Percentiles rank a stretch among this genome's conserved stretches.
phyloP scores from a whole-genome alignment of 1,140 invertebrate species.

The Bombus balteatus region DNA sequence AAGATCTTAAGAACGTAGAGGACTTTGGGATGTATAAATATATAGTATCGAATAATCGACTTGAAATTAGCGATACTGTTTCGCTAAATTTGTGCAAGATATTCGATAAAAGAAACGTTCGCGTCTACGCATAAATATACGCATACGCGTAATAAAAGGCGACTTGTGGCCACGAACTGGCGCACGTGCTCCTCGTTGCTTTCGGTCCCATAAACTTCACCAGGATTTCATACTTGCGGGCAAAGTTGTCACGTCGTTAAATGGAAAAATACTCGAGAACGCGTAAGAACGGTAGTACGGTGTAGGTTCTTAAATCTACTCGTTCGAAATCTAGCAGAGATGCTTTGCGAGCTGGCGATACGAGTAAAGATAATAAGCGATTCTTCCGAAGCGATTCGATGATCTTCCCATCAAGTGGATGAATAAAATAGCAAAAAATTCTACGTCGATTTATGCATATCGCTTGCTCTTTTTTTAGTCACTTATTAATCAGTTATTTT shows the following conservation, averaged over 20 bases:
- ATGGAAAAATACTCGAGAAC: neutral
- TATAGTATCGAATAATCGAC: too few relatives aligned
- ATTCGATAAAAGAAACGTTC: neutral
- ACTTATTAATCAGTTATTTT: too few relatives aligned
- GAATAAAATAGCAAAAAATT: too few relatives aligned
- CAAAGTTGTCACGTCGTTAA: neutral
- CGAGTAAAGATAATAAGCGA: neutral
- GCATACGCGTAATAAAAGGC: neutral
- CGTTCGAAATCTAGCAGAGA: too few relatives aligned
- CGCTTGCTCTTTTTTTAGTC: too few relatives aligned
- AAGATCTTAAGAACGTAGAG: too few relatives aligned
- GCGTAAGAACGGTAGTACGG: neutral
- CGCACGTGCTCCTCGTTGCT: slow-evolving; percentile 2
- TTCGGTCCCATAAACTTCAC: neutral
- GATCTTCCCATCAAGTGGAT: too few relatives aligned
- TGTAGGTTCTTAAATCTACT: neutral
- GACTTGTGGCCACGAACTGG: neutral
- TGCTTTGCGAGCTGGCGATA: neutral
- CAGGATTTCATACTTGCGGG: neutral
- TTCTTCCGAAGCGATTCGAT: neutral
- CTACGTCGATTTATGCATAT: too few relatives aligned
- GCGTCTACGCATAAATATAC: too few relatives aligned
- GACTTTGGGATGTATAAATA: too few relatives aligned
- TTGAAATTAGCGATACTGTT: too few relatives aligned
- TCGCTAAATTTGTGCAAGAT: neutral